Evolutionary conservation across 2,113 vertebrate species (phyloP).

Genomic region (Romanogobio albipinnatus): DNA sequence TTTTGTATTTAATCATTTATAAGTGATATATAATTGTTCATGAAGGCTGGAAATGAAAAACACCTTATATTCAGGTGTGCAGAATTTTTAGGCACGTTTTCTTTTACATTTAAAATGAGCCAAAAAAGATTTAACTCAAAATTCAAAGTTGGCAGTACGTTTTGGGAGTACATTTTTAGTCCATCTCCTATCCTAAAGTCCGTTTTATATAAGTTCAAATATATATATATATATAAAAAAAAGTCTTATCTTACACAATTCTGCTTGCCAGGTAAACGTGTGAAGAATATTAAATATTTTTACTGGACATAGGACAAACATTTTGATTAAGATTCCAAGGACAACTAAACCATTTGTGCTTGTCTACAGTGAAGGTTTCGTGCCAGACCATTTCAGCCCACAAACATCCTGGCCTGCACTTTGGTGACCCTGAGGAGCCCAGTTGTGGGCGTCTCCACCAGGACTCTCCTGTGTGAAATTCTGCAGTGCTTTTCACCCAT

Average conservation of each 20-base stretch:
- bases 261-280: neutral
- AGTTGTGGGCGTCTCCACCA: conserved; percentile 66
- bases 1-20: no score
- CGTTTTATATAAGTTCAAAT: no score
- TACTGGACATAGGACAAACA: neutral
- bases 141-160: no score
- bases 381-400: neutral
- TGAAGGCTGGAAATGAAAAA: no score
- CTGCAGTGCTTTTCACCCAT: conserved; percentile 72
- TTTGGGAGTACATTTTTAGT: no score
- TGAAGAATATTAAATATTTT: neutral
- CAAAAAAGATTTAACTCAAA: no score
- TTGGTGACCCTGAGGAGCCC: conserved; percentile 13
- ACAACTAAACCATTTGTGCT: neutral
- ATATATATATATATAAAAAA: no score
- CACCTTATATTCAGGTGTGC: no score
- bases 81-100: no score
- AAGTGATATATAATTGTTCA: no score
- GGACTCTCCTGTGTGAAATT: conserved; percentile 70
- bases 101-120: no score
- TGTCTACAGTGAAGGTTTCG: neutral
- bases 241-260: neutral
- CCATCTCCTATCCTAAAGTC: no score
- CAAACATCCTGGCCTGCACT: neutral
- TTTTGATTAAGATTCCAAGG: neutral